Base-by-base conservation (phyloP, 2,113 vertebrate genomes). In the Megaleporinus macrocephalus region DNA sequence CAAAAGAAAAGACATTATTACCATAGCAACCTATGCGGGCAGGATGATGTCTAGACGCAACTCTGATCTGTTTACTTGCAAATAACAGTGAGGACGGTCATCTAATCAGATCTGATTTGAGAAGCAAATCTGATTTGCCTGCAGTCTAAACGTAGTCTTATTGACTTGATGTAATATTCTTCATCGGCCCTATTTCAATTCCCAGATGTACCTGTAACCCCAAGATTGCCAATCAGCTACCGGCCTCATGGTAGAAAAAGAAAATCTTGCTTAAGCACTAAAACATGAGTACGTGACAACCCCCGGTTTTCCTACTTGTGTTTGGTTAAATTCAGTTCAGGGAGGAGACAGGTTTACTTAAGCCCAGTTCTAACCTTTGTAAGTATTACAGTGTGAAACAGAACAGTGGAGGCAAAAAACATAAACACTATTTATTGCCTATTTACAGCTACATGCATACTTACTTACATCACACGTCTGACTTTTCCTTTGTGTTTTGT, bases 381-480 rank as follows among this genome's bases (percentile, higher is more conserved):
- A 78, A 79, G 76, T 79, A 78, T 83, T 83, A 66, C 69, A 73
- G 74, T 76, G 51, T 82, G 49, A 59, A 33, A 27, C 30, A 51
- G 44, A 57, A 51, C 44, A 76, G 15, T 27, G 41, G 26, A 41
- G 82, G 65, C 61, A 70, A 84, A 73, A 57, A 77, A 36, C 36
- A 36, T 4, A 36, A 44, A 86, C 81, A 86, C 85, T 86, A 84
- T 86, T 86, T 86, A 86, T 86, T 83, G 61, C 73, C 79, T 73
- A 66, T 86, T 78, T 78, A 84, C 69, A 81, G 16, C 66, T 81
- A 69, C 57, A 24, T 68, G 75, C 53, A 41, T 80, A 41, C 36
- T 72, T 80, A 41, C 36, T 72, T 79, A 73, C 53, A 29, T 30
- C 47, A 73, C 44, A 53, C 69, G 33, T 77, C 51, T 77, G 76